Conservation (phyloP, 37 sponge, comb jelly and placozoan genomes). For the Bolinopsis microptera region DNA sequence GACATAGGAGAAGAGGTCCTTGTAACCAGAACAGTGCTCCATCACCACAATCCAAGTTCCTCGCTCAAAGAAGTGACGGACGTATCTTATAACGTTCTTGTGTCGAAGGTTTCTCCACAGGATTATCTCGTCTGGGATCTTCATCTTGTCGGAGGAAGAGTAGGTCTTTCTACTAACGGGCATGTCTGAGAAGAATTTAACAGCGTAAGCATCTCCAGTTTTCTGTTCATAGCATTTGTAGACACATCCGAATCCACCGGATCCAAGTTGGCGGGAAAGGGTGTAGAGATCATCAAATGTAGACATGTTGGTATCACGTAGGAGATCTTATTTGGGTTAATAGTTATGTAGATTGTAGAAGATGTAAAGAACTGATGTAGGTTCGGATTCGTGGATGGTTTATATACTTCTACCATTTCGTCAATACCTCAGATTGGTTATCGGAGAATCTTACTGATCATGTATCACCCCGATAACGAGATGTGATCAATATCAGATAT, state of each 20-base stretch:
- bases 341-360: no score
- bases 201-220: slow-evolving; percentile 16
- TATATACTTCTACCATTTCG: no score
- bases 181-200: background rate
- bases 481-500: no score
- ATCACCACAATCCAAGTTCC: slow-evolving; percentile 11
- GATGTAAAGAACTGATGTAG: no score
- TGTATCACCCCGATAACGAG: no score
- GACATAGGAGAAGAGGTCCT: slow-evolving; percentile 49
- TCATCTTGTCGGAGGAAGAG: background rate
- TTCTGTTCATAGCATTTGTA: background rate
- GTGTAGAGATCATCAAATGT: background rate
- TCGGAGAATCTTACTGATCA: no score
- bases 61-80: background rate
- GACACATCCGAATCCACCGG: slow-evolving; percentile 26
- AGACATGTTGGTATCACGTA: no score
- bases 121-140: slow-evolving; percentile 43
- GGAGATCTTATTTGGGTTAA: no score
- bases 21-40: slow-evolving; percentile 52
- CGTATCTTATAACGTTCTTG: background rate
- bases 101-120: slow-evolving; percentile 34
- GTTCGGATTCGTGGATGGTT: no score
- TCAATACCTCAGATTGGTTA: no score
- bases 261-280: slow-evolving; percentile 16
- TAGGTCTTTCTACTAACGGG: no score